Base-by-base conservation (phyloP, 2,888 invertebrate species). In the Platypus cylindrus region DNA sequence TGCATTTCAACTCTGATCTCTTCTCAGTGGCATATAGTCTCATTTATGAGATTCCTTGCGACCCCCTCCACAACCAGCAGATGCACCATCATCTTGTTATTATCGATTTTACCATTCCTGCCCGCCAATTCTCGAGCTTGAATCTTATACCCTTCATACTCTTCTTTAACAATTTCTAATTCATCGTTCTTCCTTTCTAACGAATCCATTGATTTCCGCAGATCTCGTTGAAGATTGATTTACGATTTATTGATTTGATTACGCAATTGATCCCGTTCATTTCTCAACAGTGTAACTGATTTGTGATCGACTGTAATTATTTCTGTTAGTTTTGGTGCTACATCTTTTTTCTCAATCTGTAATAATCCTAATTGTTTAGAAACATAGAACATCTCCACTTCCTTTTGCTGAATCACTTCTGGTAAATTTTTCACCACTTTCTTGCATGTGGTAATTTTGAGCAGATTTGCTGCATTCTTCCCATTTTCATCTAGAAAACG, bases 51-150 rank as follows among this genome's bases (percentile, higher is more conserved):
- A n/a, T n/a, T n/a, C n/a, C n/a, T n/a, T n/a, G n/a, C n/a, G n/a
- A n/a, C n/a, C n/a, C n/a, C n/a, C n/a, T n/a, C n/a, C n/a, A n/a
- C n/a, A n/a, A n/a, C n/a, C n/a, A n/a, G n/a, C n/a, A n/a, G n/a
- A n/a, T n/a, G n/a, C n/a, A n/a, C n/a, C n/a, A n/a, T n/a, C n/a
- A n/a, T n/a, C n/a, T n/a, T 66, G 35, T 73, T 74, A 37, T 75
- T 68, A 50, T 78, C 78, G 32, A 77, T 70, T 3, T 65, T 73
- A 52, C 80, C 78, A 52, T 74, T 84, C 56, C 86, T 84, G 32
- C 84, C 75, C 30, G 91, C 60, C 3, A 91, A 86, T 50, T 84
- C 80, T 60, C 89, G 86, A 3, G 89, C 91, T 43, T 90, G 49
- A 45, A 73, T 76, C 66, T 89, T 90, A 54, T 89, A 86, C 42